Conservation (phyloP, 1,140 invertebrate species). For the Acromyrmex charruanus region DNA sequence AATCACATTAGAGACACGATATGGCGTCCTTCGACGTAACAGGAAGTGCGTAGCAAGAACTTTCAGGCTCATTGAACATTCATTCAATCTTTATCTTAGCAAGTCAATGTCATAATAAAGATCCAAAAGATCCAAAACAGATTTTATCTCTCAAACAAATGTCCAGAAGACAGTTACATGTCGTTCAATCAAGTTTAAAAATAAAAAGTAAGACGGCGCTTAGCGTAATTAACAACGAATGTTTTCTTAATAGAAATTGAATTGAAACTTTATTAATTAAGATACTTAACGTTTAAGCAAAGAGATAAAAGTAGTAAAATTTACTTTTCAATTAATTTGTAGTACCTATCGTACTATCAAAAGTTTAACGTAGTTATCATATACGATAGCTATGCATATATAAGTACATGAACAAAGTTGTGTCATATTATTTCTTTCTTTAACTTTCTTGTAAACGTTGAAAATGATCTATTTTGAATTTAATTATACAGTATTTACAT, state of each 20-base stretch:
- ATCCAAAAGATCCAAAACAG: conserved; percentile 11
- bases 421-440: background rate
- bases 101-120: conserved; percentile 11
- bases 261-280: conserved; percentile 52
- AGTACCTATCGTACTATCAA: background rate
- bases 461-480: background rate
- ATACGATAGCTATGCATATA: background rate
- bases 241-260: conserved; percentile 38
- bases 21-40: background rate
- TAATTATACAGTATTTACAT: background rate
- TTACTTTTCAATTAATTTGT: conserved; percentile 25
- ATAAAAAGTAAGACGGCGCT: conserved; percentile 11
- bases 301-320: conserved; percentile 13
- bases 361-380: background rate
- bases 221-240: conserved; percentile 33
- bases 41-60: conserved; percentile 42
- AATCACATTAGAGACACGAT: conserved; percentile 74
- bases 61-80: conserved; percentile 24
- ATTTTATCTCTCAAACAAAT: conserved; percentile 11
- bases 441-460: background rate
- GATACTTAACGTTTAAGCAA: conserved; percentile 18
- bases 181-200: background rate
- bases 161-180: conserved; percentile 25
- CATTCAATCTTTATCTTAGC: conserved; percentile 5
- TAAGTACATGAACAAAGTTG: background rate